Evolutionary conservation across 2,888 invertebrate genomes (phyloP).

Genomic region (Plebejus argus): DNA sequence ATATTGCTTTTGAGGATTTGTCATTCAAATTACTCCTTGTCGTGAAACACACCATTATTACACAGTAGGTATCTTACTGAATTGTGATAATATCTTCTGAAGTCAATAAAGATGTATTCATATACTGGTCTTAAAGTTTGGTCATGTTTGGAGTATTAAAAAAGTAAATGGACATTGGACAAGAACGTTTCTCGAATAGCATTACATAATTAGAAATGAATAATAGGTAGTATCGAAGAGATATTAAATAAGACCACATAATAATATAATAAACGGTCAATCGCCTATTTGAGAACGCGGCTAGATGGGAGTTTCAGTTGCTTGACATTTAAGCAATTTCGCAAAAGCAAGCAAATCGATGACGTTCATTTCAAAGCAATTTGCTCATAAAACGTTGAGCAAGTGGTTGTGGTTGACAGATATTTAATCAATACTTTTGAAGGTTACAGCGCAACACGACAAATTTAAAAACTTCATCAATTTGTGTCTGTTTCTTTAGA

Average conservation of each 20-base stretch:
- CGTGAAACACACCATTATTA: neutral
- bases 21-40: neutral
- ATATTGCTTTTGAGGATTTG: neutral
- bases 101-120: neutral
- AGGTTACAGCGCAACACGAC: neutral
- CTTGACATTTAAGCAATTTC: conserved; percentile 9
- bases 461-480: neutral
- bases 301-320: neutral
- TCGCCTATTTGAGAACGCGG: neutral
- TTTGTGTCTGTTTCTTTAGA: neutral
- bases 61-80: neutral
- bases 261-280: neutral
- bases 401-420: conserved; percentile 8
- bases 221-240: neutral
- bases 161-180: neutral
- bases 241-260: neutral
- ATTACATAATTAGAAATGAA: conserved; percentile 1
- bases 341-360: conserved; percentile 5
- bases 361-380: conserved; percentile 2
- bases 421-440: conserved; percentile 10
- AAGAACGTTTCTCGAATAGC: neutral
- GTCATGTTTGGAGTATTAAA: neutral
- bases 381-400: conserved; percentile 3
- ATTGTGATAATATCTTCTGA: neutral
- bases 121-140: neutral